Conservation (phyloP, 2,888 invertebrate genomes). For the Tortricodes alternella region DNA sequence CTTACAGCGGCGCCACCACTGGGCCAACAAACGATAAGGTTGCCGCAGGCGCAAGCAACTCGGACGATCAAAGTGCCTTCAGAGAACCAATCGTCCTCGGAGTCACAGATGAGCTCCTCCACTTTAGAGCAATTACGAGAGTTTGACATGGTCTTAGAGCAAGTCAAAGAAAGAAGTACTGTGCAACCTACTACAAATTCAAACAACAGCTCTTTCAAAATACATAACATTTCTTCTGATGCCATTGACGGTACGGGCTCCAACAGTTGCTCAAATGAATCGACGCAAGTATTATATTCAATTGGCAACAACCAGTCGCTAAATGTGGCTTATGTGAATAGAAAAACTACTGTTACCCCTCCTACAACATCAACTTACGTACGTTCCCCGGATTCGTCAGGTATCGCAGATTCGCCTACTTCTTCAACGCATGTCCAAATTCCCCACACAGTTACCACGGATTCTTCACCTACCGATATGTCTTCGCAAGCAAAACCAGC, state of each 20-base stretch:
- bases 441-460: conserved; percentile 60
- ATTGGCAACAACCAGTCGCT: conserved; percentile 63
- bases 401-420: conserved; percentile 61
- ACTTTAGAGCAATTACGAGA: conserved; percentile 90
- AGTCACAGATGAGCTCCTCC: conserved; percentile 87
- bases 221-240: conserved; percentile 53
- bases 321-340: conserved; percentile 71
- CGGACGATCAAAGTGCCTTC: conserved; percentile 56
- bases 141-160: conserved; percentile 91
- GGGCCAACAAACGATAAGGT: conserved; percentile 69
- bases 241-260: conserved; percentile 52
- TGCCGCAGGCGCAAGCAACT: conserved; percentile 60
- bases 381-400: conserved; percentile 71
- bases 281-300: conserved; percentile 70
- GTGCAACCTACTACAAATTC: conserved; percentile 75
- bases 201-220: conserved; percentile 50
- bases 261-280: conserved; percentile 49
- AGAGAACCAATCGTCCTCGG: conserved; percentile 65
- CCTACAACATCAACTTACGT: conserved; percentile 61
- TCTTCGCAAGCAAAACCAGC: conserved; percentile 52
- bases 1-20: conserved; percentile 74
- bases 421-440: conserved; percentile 61
- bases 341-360: conserved; percentile 63
- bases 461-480: conserved; percentile 49
- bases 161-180: conserved; percentile 89